Conservation (phyloP, 2,888 invertebrate genomes). For the Lordiphosa fenestrarum region DNA sequence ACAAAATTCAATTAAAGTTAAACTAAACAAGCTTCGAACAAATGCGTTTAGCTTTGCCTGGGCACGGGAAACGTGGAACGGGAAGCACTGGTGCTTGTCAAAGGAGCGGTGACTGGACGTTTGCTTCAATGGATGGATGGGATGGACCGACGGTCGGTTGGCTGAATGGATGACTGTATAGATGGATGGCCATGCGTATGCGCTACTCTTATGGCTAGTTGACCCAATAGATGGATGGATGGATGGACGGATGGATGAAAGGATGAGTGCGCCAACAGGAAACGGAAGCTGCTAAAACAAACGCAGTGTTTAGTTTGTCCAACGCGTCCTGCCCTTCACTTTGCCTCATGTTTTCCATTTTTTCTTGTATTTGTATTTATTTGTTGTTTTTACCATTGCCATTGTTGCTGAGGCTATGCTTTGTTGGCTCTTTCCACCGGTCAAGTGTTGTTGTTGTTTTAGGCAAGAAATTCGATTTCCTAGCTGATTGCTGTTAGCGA, state of each 20-base stretch:
- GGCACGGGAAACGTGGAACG: conserved; percentile 4
- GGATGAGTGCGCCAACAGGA: conserved; percentile 47
- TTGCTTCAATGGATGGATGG: conserved; percentile 45
- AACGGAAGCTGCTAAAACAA: conserved; percentile 73
- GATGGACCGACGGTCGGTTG: conserved; percentile 20
- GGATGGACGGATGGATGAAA: conserved; percentile 9
- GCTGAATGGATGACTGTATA: conserved; percentile 20
- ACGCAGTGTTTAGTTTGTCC: conserved; percentile 67
- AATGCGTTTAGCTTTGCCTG: conserved; percentile 66
- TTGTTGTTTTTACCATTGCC: conserved; percentile 44
- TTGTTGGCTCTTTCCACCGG: conserved; percentile 33
- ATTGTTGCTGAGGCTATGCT: conserved; percentile 47
- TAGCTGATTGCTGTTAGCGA: conserved; percentile 70
- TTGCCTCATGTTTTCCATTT: conserved; percentile 12
- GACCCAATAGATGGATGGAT: conserved; percentile 8
- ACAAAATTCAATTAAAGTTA: conserved; percentile 75
- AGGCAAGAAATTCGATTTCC: conserved; percentile 73
- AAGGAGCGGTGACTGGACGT: conserved; percentile 55
- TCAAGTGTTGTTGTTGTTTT: conserved; percentile 52
- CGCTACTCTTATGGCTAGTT: conserved; percentile 17
- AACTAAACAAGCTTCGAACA: conserved; percentile 76
- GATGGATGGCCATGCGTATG: conserved; percentile 54
- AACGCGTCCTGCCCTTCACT: conserved; percentile 31
- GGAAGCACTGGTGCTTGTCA: conserved; percentile 61
- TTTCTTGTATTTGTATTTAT: conserved; percentile 57